A percentile compares a stretch with the other conserved stretches of the same genome.
Conservation (phyloP, 2,888 invertebrate genomes). For the Pardosa pseudoannulata region DNA sequence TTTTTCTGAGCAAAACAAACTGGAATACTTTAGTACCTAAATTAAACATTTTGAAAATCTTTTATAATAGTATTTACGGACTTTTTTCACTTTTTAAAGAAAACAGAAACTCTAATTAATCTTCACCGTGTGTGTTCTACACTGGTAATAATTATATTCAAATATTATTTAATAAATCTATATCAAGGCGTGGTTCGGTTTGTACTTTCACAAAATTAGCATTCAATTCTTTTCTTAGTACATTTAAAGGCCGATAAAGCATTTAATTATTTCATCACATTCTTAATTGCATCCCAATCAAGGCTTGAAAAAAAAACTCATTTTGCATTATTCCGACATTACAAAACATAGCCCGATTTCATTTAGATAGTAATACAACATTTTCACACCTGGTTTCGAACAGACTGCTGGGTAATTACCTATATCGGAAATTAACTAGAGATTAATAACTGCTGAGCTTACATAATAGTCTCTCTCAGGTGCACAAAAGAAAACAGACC, state of each 20-base stretch:
- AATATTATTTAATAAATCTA: neutral
- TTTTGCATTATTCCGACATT: neutral
- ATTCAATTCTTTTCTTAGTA: neutral
- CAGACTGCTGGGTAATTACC: neutral
- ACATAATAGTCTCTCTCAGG: neutral
- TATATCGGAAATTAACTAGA: neutral
- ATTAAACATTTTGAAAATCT: too few relatives aligned
- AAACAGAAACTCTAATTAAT: too few relatives aligned
- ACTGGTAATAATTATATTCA: neutral
- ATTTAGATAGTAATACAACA: neutral
- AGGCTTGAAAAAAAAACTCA: neutral
- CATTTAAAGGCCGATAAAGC: neutral
- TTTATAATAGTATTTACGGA: too few relatives aligned
- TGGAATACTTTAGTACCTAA: too few relatives aligned
- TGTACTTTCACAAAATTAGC: neutral
- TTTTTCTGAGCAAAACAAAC: too few relatives aligned
- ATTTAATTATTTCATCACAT: constrained; percentile 4
- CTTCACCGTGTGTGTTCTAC: neutral
- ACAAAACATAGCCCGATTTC: neutral
- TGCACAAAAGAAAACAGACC: neutral
- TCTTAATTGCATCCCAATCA: neutral
- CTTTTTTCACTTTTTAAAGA: too few relatives aligned
- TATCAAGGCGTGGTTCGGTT: neutral
- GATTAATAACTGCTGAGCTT: neutral
- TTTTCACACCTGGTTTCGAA: neutral